Base-by-base conservation (phyloP, 2,797 vertebrate species). In the Darevskia nairensis region DNA sequence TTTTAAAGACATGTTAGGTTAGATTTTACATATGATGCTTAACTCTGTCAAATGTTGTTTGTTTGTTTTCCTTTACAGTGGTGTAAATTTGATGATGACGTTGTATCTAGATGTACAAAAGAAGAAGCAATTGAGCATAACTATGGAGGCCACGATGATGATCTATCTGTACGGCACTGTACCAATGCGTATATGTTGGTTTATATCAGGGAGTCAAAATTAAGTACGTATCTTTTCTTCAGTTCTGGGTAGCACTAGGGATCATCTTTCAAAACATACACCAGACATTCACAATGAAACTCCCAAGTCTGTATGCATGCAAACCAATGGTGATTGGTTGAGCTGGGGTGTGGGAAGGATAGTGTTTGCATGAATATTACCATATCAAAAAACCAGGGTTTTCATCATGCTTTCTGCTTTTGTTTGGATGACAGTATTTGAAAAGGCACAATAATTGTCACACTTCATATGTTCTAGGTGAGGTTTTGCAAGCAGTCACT, bases 171-270 rank as follows among this genome's bases (percentile, higher is more conserved):
- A 71, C 98, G 99, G 74, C 99, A 99, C 96, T 99, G 99, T 96
- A 99, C 99, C 1, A 99, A 99, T 0, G 99, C 99, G 0, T 99
- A 99, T 96, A 99, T 99, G 99, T 96, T 99, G 97, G 99, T 99
- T 80, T 99, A 99, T 95, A 99, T 99, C 96, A 97, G 99, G 87
- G 99, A 99, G 94, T 99, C 99, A 79, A 99, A 98, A 95, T 97
- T 99, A 93, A 98, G 99, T 99, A 96, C 95, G 99, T 97, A 61
- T 25, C 21, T 6, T 21, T 41, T n/a, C 32, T 64, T 80, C 25
- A 44, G 32, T 0, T 1, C 6, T 0, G 0, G 1, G 1, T 66
- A 6, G 0, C 2, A 5, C 0, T 55, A 11, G 7, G 44, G 4
- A 59, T 91, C 0, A 27, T 55, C 5, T 0, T 68, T 64, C 4